phyloP scores from a whole-genome alignment of 1,140 invertebrate species.

The Cherax destructor region DNA sequence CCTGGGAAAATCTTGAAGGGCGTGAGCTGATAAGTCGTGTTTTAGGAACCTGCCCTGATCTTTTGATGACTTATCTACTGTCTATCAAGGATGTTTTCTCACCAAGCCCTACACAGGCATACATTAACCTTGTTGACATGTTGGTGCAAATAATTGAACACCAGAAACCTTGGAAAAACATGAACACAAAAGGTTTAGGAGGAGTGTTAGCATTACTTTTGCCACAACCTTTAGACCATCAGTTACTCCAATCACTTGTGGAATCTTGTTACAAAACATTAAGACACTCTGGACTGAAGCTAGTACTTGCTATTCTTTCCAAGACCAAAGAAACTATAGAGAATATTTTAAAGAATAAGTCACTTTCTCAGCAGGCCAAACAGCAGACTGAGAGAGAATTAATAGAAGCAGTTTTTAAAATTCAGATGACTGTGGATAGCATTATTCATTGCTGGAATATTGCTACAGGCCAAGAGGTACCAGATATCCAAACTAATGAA shows the following conservation, averaged over 20 bases:
- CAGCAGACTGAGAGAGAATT: neutral
- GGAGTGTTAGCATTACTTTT: constrained; percentile 6
- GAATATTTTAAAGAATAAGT: neutral
- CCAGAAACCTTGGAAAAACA: constrained; percentile 33
- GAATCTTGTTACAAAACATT: neutral
- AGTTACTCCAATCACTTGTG: constrained; percentile 26
- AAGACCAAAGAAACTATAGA: constrained; percentile 39
- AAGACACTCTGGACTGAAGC: constrained; percentile 9
- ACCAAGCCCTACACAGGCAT: constrained; percentile 20
- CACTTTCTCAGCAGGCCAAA: constrained; percentile 1
- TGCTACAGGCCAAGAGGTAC: neutral
- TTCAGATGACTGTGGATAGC: neutral
- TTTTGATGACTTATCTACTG: constrained; percentile 24
- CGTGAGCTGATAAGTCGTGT: constrained; percentile 27
- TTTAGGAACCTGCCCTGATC: constrained; percentile 28
- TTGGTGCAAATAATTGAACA: constrained; percentile 22
- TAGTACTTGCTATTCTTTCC: constrained; percentile 25
- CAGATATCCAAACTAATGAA: neutral
- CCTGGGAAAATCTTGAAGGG: constrained; percentile 22
- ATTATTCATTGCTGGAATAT: constrained; percentile 34
- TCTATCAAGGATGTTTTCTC: constrained; percentile 5
- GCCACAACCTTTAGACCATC: constrained; percentile 6
- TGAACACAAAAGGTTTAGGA: constrained; percentile 4
- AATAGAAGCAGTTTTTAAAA: neutral
- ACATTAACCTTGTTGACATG: constrained; percentile 35